phyloP scores from a whole-genome alignment of 2,113 vertebrate genomes.

The Ptychochromis oligacanthus region DNA sequence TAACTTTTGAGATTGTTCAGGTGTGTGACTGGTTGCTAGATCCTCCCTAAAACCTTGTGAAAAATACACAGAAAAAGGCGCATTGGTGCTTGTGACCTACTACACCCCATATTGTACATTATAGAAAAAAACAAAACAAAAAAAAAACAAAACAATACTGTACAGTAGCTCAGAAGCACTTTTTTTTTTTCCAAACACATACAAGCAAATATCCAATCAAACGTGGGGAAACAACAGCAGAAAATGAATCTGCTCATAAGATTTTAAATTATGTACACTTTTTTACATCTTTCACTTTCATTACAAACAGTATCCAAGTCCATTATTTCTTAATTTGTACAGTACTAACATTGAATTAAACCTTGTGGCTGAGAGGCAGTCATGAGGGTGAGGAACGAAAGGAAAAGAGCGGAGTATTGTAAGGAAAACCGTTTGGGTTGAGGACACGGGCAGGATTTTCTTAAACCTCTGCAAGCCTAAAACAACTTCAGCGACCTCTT shows the following conservation, averaged over 20 bases:
- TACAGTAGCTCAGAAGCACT: constrained; percentile 76
- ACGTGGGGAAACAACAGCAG: constrained; percentile 59
- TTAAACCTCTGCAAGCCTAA: constrained; percentile 26
- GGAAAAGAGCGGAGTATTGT: not conserved
- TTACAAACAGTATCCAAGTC: constrained; percentile 74
- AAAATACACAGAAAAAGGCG: constrained; percentile 79
- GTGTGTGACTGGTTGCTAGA: constrained; percentile 52
- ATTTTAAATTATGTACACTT: constrained; percentile 72
- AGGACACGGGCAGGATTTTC: constrained; percentile 46
- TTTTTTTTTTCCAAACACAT: constrained; percentile 56
- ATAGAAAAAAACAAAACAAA: constrained; percentile 50
- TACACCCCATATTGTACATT: constrained; percentile 73
- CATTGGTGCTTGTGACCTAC: constrained; percentile 78
- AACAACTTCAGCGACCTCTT: constrained; percentile 12
- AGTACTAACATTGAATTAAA: constrained; percentile 77
- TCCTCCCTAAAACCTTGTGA: constrained; percentile 56
- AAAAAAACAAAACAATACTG: constrained; percentile 72
- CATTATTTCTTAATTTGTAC: constrained; percentile 77
- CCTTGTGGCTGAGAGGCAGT: constrained; percentile 59
- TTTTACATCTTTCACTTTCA: constrained; percentile 70
- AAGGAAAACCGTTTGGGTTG: constrained; percentile 22
- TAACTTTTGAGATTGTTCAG: constrained; percentile 56
- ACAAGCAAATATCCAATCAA: constrained; percentile 72
- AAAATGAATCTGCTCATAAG: constrained; percentile 61
- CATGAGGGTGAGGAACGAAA: constrained; percentile 26